Evolutionary conservation across 53 echinoderm and acorn worm genomes (phyloP).

Genomic region (Arbacia lixula): DNA sequence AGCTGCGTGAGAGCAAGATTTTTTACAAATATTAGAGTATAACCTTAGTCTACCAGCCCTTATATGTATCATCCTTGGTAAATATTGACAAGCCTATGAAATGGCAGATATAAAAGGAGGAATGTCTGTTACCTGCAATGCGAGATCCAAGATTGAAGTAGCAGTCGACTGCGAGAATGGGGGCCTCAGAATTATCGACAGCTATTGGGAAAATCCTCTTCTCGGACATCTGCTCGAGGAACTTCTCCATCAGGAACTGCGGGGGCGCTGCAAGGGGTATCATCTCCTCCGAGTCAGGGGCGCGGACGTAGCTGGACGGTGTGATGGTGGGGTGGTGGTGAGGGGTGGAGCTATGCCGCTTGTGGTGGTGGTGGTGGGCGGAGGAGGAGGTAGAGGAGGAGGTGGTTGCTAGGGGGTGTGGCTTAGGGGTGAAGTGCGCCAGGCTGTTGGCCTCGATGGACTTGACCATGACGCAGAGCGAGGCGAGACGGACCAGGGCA

Average conservation of each 20-base stretch:
- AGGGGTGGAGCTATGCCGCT: constrained; percentile 19
- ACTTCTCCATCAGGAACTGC: constrained; percentile 91
- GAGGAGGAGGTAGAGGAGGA: not conserved
- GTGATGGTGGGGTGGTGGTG: constrained; percentile 2
- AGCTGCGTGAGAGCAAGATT: too few species aligned
- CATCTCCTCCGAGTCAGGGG: constrained; percentile 88
- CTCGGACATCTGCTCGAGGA: constrained; percentile 72
- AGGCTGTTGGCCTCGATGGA: constrained; percentile 63
- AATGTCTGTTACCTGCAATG: constrained; percentile 88
- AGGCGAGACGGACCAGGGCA: constrained; percentile 68
- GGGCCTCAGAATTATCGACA: constrained; percentile 65
- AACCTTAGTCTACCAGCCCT: too few species aligned
- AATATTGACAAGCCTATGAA: too few species aligned
- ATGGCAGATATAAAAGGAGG: too few species aligned
- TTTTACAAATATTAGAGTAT: too few species aligned
- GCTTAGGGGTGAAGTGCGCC: constrained; percentile 58
- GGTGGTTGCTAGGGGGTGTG: constrained; percentile 20
- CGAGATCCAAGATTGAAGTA: constrained; percentile 82
- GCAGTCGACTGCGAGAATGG: constrained; percentile 83
- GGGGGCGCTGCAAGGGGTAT: constrained; percentile 76
- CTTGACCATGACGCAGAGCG: constrained; percentile 82
- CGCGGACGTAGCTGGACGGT: constrained; percentile 71
- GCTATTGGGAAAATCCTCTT: constrained; percentile 77
- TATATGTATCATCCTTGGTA: too few species aligned
- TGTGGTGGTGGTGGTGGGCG: not conserved